A percentile compares a stretch with the other conserved stretches of the same genome.
Conservation (phyloP, 2,113 vertebrate genomes). For the Tachuris rubrigastra region DNA sequence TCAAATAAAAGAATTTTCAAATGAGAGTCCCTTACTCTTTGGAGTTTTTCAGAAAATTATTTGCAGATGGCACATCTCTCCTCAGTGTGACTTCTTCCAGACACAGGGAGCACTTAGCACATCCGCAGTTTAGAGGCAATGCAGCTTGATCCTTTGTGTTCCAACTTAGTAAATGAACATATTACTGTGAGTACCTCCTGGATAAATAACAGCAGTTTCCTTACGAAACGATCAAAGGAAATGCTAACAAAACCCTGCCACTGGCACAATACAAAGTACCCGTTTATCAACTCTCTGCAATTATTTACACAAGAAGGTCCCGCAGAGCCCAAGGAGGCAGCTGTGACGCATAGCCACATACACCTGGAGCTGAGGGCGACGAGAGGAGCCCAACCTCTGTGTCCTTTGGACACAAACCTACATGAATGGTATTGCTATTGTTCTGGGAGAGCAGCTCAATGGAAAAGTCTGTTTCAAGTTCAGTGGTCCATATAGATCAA, state of each 20-base stretch:
- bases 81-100: not conserved
- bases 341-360: not conserved
- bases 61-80: slow-evolving; percentile 52
- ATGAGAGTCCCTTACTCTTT: slow-evolving; percentile 20
- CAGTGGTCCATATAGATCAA: not conserved
- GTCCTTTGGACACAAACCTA: not conserved
- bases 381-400: not conserved
- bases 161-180: not conserved
- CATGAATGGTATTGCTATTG: accelerated
- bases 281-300: slow-evolving; percentile 18
- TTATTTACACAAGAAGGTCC: slow-evolving; percentile 46
- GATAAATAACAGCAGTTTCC: slow-evolving; percentile 47
- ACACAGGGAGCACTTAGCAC: not conserved
- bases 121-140: not conserved
- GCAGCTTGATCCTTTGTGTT: not conserved
- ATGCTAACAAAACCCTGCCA: slow-evolving; percentile 35
- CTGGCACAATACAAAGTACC: slow-evolving; percentile 1
- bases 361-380: not conserved
- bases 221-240: slow-evolving; percentile 28
- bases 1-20: slow-evolving; percentile 42
- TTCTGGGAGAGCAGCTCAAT: not conserved
- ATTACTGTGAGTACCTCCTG: not conserved
- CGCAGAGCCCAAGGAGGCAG: not conserved
- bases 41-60: slow-evolving; percentile 36
- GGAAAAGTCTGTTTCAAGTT: not conserved